phyloP scores from a whole-genome alignment of 1,140 invertebrate genomes.

The Nasonia giraulti region DNA sequence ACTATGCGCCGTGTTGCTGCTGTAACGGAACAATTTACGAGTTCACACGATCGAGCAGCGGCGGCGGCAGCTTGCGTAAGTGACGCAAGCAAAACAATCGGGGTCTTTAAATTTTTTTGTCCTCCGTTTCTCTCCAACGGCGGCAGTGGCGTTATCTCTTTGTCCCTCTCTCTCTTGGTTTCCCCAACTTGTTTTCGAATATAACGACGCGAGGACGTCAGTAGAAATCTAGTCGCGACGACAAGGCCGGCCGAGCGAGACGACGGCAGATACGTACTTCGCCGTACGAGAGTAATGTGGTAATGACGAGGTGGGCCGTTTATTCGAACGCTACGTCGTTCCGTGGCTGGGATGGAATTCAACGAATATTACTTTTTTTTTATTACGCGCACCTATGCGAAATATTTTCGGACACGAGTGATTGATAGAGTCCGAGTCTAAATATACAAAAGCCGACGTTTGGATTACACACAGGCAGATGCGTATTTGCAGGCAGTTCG shows the following conservation, averaged over 20 bases:
- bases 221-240: constrained; percentile 27
- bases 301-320: background rate
- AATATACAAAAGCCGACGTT: no score
- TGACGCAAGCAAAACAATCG: constrained; percentile 33
- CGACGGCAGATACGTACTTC: background rate
- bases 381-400: no score
- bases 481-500: background rate
- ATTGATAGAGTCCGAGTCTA: no score
- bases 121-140: background rate
- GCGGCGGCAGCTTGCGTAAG: background rate
- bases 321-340: no score
- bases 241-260: background rate
- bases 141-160: background rate
- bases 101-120: constrained; percentile 8
- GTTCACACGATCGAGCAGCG: constrained; percentile 17
- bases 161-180: background rate
- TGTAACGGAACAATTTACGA: constrained; percentile 20
- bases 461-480: background rate
- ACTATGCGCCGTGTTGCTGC: background rate
- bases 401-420: no score
- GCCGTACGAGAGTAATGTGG: background rate
- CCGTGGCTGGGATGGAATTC: no score
- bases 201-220: constrained; percentile 9
- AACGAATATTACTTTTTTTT: no score
- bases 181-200: constrained; percentile 20